Percentiles rank a stretch among this genome's conserved stretches.
Conservation (phyloP, 2,113 vertebrate genomes). For the Lagenorhynchus albirostris region DNA sequence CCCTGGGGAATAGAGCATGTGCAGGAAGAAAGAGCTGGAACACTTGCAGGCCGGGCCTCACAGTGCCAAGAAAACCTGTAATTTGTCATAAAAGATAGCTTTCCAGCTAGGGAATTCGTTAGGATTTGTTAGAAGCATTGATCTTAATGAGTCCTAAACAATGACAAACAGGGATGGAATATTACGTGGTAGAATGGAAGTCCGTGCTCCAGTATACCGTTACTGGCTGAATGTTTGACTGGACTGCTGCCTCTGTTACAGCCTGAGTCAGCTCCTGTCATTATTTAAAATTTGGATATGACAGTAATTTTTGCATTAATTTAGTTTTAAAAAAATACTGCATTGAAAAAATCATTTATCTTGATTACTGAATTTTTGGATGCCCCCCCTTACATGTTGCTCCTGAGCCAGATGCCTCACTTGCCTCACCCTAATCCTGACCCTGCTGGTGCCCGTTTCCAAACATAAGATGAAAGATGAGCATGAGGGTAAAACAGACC, state of each 20-base stretch:
- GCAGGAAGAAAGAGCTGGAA: conserved; percentile 47
- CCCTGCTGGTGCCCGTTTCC: background rate
- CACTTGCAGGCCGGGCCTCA: background rate
- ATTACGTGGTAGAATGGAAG: conserved; percentile 42
- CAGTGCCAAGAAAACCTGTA: conserved; percentile 28
- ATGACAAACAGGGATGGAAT: conserved; percentile 42
- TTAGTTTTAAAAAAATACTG: background rate
- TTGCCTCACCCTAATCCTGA: background rate
- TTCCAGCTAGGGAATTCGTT: conserved; percentile 36
- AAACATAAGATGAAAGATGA: conserved; percentile 15
- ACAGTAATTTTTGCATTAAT: background rate
- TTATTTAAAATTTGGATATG: background rate
- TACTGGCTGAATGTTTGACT: background rate
- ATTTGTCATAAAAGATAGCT: conserved; percentile 39
- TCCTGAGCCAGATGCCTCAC: background rate
- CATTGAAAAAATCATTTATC: background rate
- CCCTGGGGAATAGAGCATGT: conserved; percentile 69
- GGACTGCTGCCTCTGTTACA: background rate
- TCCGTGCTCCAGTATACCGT: background rate
- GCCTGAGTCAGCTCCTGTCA: background rate
- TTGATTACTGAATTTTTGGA: background rate
- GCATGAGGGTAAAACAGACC: conserved; percentile 10
- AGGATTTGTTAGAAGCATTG: conserved; percentile 54
- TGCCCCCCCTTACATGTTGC: background rate
- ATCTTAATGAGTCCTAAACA: conserved; percentile 56